Evolutionary conservation across 2,888 invertebrate genomes (phyloP), one percentile per base, ranked within the genome.

Genomic region (Laothoe populi): DNA sequence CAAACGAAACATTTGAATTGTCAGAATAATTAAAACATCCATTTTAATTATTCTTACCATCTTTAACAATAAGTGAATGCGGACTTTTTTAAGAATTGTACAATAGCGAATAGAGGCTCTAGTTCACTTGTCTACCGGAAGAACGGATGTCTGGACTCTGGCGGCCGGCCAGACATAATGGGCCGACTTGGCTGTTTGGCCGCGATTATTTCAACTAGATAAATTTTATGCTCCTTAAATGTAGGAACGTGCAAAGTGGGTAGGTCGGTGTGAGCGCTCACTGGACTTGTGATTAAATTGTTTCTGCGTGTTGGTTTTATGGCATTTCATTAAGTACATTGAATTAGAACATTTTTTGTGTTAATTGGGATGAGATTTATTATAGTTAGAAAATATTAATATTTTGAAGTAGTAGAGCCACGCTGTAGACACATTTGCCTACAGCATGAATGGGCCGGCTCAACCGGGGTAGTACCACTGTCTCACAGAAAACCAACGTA

Each of bases 171-270:
- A 88, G 84, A 75, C 79, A 75, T 81, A 84, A 86, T 84, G 81
- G 80, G 72, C 68, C 76, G 74, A 76, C 75, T 79, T 81, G 77
- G 76, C 77, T 78, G 79, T 76, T 80, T 78, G 78, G 77, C 82
- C 75, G 74, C 83, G 82, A 86, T 87, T 87, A 87, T 84, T 88
- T 86, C 87, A 79, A 82, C 84, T 83, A 87, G 82, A 88, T 88
- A 88, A 83, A 88, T 88, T 84, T 82, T 79, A 78, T 77, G 80
- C 84, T 83, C 78, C 84, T 87, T 86, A 83, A 84, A 84, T 79
- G 78, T 79, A 83, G 85, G 78, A 78, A 86, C 81, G 84, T 81
- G 82, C 73, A 75, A 84, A 85, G 78, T 80, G 77, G 68, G 64
- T 62, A 61, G 62, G 53, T 58, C 35, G 46, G 45, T 63, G 63